phyloP scores from a whole-genome alignment of 2,113 vertebrate species.

The Mustela lutreola region DNA sequence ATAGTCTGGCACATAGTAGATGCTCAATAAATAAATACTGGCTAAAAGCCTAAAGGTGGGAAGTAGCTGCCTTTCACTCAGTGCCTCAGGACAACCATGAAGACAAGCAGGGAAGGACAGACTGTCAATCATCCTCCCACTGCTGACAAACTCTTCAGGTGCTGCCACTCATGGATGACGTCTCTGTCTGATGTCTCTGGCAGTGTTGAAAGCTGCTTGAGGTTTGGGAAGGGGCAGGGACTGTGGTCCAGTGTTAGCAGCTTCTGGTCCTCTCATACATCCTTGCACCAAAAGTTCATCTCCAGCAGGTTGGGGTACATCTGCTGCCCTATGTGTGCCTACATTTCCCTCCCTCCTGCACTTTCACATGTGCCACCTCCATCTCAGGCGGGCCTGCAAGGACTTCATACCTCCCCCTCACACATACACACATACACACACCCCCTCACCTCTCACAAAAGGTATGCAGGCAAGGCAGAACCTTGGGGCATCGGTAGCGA shows the following conservation, averaged over 20 bases:
- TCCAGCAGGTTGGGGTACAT: neutral
- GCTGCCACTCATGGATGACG: neutral
- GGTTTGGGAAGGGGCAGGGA: neutral
- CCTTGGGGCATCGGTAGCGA: conserved; percentile 93
- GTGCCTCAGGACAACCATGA: neutral
- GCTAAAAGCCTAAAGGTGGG: neutral
- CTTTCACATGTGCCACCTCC: neutral
- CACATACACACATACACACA: neutral
- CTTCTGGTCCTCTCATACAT: neutral
- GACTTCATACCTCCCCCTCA: neutral
- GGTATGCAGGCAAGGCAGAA: conserved; percentile 95
- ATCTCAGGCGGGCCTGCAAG: neutral
- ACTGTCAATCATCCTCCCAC: neutral
- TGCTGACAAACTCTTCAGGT: neutral
- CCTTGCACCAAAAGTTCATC: neutral
- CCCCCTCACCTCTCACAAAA: conserved; percentile 95
- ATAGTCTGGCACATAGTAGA: neutral
- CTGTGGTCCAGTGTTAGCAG: neutral
- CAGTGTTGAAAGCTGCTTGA: neutral
- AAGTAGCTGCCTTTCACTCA: neutral
- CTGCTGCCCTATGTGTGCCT: neutral
- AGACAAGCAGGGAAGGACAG: neutral
- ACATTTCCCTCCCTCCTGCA: neutral
- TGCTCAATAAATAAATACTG: conserved; percentile 11
- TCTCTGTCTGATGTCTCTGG: neutral